Base-by-base conservation (phyloP, 2,888 invertebrate genomes). In the Andrena marginata region DNA sequence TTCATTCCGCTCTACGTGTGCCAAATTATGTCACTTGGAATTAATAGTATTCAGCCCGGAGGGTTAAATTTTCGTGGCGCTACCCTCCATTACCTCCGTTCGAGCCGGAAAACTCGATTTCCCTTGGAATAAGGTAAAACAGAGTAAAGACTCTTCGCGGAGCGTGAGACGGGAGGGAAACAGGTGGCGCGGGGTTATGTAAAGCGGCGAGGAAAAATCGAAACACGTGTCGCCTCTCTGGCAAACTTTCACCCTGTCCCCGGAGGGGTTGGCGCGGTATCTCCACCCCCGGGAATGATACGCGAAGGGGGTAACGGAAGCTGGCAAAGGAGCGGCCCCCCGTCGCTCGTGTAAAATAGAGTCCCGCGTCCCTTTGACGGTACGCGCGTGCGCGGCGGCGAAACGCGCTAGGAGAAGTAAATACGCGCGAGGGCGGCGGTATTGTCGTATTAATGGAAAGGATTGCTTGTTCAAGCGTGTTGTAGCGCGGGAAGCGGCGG, bases 381-480 rank as follows among this genome's bases (percentile, higher is more conserved):
- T 13, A 48, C 20, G 54, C 65, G 29, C 42, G 16, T 20, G 48
- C 33, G 59, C 64, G 62, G 62, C 76, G 75, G 86, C 49, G 35
- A 85, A 80, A 59, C 79, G 54, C 62, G 48, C 59, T 42, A 69
- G 59, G 64, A 77, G 85, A 85, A 75, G 91, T 91, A 90, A 92
- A 92, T 90, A 92, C 90, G 88, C 90, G 88, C 86, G 87, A 87
- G 91, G 88, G 90, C 89, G 89, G 84, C 89, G 35, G 68, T 90
- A 93, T 93, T 93, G 93, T 93, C 90, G 90, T 88, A 90, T 92
- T 93, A 93, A 93, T 93, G 92, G 93, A 93, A 93, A 92, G 93
- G 92, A 92, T 93, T 92, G 93, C 90, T 92, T 91, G 92, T 90
- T 92, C 90, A 90, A 91, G 88, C 90, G 90, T 90, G 89, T 89